Evolutionary conservation across 2,113 vertebrate species (phyloP).

Genomic region (Colinus virginianus): DNA sequence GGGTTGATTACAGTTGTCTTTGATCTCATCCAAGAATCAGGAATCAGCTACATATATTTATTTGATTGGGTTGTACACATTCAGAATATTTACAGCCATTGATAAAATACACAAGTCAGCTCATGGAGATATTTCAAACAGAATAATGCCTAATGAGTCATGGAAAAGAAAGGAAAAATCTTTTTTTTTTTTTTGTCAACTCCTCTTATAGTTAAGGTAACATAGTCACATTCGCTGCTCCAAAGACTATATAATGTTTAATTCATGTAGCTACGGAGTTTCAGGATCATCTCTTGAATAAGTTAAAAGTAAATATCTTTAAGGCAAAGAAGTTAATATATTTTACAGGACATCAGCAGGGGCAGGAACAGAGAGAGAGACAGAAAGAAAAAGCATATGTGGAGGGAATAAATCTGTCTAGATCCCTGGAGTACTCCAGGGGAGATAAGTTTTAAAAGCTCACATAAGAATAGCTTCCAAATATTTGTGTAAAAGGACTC

Average conservation of each 20-base stretch:
- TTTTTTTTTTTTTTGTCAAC: background rate
- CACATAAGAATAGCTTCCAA: background rate
- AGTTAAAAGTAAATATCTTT: slow-evolving; percentile 26
- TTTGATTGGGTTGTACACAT: background rate
- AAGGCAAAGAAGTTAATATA: slow-evolving; percentile 37
- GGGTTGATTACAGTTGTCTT: background rate
- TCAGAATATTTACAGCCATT: background rate
- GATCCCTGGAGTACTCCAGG: slow-evolving; percentile 11
- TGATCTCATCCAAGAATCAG: background rate
- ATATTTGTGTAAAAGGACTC: slow-evolving; percentile 7
- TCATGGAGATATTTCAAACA: background rate
- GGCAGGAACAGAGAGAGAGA: background rate
- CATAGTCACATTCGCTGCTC: background rate
- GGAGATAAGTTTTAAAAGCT: slow-evolving; percentile 45
- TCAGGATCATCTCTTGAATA: background rate
- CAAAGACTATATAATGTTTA: slow-evolving; percentile 7
- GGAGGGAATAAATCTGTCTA: slow-evolving; percentile 62
- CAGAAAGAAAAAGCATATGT: slow-evolving; percentile 42
- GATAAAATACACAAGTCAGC: background rate
- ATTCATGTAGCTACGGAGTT: background rate
- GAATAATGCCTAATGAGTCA: slow-evolving; percentile 1
- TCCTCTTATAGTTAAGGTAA: background rate
- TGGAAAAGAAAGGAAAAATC: background rate
- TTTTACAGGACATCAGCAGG: slow-evolving; percentile 40
- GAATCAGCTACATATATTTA: background rate